Evolutionary conservation across 2,797 vertebrate genomes (phyloP), one percentile per base, ranked within the genome.

Genomic region (Gallinago solitaria): DNA sequence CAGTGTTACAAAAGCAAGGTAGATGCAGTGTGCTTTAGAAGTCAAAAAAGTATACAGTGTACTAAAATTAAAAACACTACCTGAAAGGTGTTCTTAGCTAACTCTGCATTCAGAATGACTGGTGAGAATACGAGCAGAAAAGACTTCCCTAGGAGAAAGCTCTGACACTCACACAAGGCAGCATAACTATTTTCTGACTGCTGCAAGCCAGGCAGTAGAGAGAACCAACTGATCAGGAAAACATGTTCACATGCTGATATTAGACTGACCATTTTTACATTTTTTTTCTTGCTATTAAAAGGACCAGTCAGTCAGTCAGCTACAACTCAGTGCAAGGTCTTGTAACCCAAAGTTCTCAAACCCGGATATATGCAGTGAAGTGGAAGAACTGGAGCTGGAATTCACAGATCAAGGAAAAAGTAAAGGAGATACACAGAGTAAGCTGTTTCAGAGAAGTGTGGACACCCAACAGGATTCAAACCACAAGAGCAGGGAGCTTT

Each of bases 1-100:
- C 7, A n/a, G 11, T 12, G 43, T 5, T 93, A 68, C 14, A 60
- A 84, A 25, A 83, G 41, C 56, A 71, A 80, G 30, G 64, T 2
- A 80, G 50, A 39, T 12, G 19, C 47, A 83, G 43, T 0, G 1
- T 43, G 41, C 25, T 9, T 1, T n/a, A 8, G 0, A 59, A 68
- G 25, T 51, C 71, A 56, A 71, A 77, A 85, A 85, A 13, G 25
- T 18, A 41, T 3, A 37, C 2, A 5, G 20, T 13, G 20, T 64
- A 32, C 61, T 65, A 76, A 48, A 70, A 69, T 45, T 12, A 75
- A 79, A 76, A 92, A 32, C 2, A 30, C 20, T 16, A 70, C 5
- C 18, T 1, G 0, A 65, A 83, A 87, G 15, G 41, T 17, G 17
- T 56, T 82, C 23, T 76, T 28, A 9, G n/a, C 16, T 45, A 54